Base-by-base conservation (phyloP, 1,140 invertebrate species). In the Linepithema humile region DNA sequence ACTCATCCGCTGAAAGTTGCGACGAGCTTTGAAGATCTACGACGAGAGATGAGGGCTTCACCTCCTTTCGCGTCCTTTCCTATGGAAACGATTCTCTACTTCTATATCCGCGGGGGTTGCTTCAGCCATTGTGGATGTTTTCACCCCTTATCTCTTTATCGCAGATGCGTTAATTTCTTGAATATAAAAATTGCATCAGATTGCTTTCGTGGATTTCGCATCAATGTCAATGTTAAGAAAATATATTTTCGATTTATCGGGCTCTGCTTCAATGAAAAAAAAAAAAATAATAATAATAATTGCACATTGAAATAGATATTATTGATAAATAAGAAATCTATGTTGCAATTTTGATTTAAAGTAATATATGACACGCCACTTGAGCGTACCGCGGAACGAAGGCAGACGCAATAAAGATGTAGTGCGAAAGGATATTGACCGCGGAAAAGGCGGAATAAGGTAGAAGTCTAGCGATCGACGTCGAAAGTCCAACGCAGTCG, bases 1-100 rank as follows among this genome's bases (percentile, higher is more conserved):
- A 94, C 91, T 94, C 92, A 94, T 94, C 92, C 90, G 91, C 88
- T 92, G 91, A 92, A 93, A 93, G 91, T 94, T 93, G 93, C 89
- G 91, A 92, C 90, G 89, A 92, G 91, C 91, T 92, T 92, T 90
- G 82, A 90, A 93, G 93, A 93, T 93, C 90, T 92, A 92, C 91
- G 90, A 91, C 83, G 83, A 78, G 59, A 53, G 70, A 55, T 53
- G 78, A 74, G 59, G 67, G 86, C 57, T 83, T 85, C 77, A 59
- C 77, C 80, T 60, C 64, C 53, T 59, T 83, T 53, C 73, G 67
- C 73, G 65, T 74, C 53, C 69, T 73, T 83, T 77, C 40, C 65
- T 62, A 73, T 65, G 29, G 75, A 53, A 70, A 80, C 75, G 64
- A 55, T 85, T 85, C 48, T 70, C 62, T 50, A 40, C 59, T 64